A percentile compares a stretch with the other conserved stretches of the same genome.
Evolutionary conservation across 2,888 invertebrate species (phyloP).

Genomic region (Venusia cambrica): DNA sequence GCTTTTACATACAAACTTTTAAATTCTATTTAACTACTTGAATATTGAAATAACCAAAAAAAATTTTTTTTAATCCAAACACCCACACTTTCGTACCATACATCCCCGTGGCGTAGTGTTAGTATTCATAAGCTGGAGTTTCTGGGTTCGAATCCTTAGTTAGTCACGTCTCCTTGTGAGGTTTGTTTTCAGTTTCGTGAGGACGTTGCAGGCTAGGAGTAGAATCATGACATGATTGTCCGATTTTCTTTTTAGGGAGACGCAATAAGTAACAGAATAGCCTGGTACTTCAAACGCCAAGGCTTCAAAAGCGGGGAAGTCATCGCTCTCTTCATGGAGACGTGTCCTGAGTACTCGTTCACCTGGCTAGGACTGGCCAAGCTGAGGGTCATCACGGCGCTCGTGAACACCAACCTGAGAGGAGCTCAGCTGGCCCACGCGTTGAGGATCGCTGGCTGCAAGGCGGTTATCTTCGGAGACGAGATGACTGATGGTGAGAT

Average conservation of each 20-base stretch:
- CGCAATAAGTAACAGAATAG: slow-evolving; percentile 80
- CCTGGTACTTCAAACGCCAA: slow-evolving; percentile 77
- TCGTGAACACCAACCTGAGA: slow-evolving; percentile 94
- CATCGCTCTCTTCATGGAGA: slow-evolving; percentile 94
- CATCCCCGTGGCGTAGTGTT: too few relatives aligned
- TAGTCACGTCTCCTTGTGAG: too few relatives aligned
- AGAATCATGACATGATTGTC: too few relatives aligned
- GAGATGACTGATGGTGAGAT: slow-evolving; percentile 78
- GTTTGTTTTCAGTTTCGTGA: too few relatives aligned
- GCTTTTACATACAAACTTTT: too few relatives aligned
- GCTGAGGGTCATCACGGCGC: slow-evolving; percentile 88
- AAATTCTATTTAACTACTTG: too few relatives aligned
- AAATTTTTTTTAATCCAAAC: too few relatives aligned
- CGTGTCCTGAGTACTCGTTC: slow-evolving; percentile 91
- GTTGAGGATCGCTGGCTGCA: slow-evolving; percentile 87
- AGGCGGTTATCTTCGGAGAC: slow-evolving; percentile 88
- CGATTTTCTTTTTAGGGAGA: slow-evolving; percentile 66
- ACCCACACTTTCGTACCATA: too few relatives aligned
- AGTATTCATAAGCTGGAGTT: too few relatives aligned
- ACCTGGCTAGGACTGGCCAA: slow-evolving; percentile 96
- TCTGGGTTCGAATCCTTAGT: too few relatives aligned
- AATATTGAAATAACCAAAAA: too few relatives aligned
- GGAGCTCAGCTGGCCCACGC: slow-evolving; percentile 90
- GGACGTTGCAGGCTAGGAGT: too few relatives aligned
- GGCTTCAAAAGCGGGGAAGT: slow-evolving; percentile 87